Evolutionary conservation across 2,113 vertebrate genomes (phyloP).

Genomic region (Sarotherodon lohbergeri): DNA sequence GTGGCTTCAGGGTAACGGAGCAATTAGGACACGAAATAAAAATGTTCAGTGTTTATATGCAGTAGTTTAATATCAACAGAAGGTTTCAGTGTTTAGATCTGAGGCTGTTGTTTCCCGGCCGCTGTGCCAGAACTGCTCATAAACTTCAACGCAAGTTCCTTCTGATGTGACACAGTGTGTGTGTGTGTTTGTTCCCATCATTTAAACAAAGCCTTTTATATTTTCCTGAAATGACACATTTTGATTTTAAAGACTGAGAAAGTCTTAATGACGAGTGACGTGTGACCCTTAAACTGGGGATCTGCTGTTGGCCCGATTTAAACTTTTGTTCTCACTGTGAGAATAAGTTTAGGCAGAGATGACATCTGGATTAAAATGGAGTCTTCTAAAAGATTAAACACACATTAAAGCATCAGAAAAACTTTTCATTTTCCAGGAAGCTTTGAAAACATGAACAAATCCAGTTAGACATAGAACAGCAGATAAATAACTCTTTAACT

Average conservation of each 20-base stretch:
- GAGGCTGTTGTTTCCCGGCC: not conserved
- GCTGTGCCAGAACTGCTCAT: not conserved
- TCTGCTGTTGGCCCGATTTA: not conserved
- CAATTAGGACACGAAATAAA: not conserved
- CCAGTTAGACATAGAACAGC: accelerated
- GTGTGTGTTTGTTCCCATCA: not conserved
- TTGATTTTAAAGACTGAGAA: not conserved
- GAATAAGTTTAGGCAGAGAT: not conserved
- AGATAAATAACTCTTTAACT: accelerated
- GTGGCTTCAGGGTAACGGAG: not conserved
- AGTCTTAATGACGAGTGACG: not conserved
- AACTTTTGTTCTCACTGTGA: not conserved
- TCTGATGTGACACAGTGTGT: not conserved
- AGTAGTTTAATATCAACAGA: not conserved
- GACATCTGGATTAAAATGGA: accelerated
- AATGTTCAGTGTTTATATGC: not conserved
- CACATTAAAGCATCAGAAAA: accelerated
- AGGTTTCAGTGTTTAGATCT: not conserved
- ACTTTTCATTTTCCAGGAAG: not conserved
- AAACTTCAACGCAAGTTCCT: not conserved
- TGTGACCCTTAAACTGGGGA: not conserved
- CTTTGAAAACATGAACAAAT: not conserved
- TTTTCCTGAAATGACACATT: not conserved
- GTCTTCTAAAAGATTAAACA: not conserved
- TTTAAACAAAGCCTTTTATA: not conserved